phyloP scores from a whole-genome alignment of 2,113 vertebrate genomes.

The Brachionichthys hirsutus region DNA sequence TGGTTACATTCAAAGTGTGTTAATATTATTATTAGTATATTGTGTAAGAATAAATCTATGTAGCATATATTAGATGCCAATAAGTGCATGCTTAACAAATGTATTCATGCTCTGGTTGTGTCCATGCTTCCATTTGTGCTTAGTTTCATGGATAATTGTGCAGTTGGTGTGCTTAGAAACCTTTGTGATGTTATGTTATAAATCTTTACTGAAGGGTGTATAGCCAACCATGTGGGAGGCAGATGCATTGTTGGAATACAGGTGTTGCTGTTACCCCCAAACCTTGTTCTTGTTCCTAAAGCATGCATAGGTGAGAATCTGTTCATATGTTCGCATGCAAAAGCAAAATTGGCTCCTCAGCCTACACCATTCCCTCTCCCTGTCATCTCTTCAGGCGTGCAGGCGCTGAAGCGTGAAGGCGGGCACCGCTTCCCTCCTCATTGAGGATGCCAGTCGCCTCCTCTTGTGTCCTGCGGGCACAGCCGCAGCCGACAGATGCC shows the following conservation, averaged over 20 bases:
- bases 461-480: constrained; percentile 63
- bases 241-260: constrained; percentile 12
- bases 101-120: too few relatives aligned
- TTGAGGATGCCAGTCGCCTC: constrained; percentile 62
- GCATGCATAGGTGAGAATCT: constrained; percentile 38
- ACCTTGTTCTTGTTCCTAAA: constrained; percentile 12
- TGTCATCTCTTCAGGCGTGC: constrained; percentile 66
- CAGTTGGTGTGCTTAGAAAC: too few relatives aligned
- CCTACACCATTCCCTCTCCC: constrained; percentile 66
- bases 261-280: constrained; percentile 13
- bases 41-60: too few relatives aligned
- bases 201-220: not conserved
- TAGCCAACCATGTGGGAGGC: not conserved
- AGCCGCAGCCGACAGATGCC: constrained; percentile 46
- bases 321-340: constrained; percentile 31
- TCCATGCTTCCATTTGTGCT: too few relatives aligned
- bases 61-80: too few relatives aligned
- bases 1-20: too few relatives aligned
- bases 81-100: too few relatives aligned
- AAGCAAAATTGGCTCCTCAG: constrained; percentile 54
- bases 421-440: constrained; percentile 51
- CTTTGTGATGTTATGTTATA: too few relatives aligned
- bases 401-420: constrained; percentile 61
- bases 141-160: too few relatives aligned
- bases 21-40: too few relatives aligned